Base-by-base conservation (phyloP, 2,113 vertebrate species). In the Macroglossus sobrinus region DNA sequence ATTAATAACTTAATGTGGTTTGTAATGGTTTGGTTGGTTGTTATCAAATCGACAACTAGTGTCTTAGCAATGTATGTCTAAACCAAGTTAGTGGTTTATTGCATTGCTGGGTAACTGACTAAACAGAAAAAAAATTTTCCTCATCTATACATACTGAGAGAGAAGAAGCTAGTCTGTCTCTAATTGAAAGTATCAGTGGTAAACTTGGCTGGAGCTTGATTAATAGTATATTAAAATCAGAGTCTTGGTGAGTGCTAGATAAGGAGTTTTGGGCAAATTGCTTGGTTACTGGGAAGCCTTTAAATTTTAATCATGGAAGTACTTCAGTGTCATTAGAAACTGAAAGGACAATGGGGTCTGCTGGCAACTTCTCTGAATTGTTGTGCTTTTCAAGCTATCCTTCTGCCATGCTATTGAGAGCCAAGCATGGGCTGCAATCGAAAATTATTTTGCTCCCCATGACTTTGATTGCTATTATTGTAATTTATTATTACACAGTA, bases 141-240 rank as follows among this genome's bases (percentile, higher is more conserved):
- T 98, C 95, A 92, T 95, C 43, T 63, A 72, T 98, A 59, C 87
- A 94, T 69, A 92, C 89, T 92, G 97, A 93, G 97, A 97, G 95
- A 97, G 89, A 97, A 96, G 86, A 97, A 98, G 95, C 96, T 97
- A 94, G 97, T 93, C 96, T 94, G 68, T 93, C 93, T 89, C 59
- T 97, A 98, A 98, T 98, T 98, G 97, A 95, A 98, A 98, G 97
- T 97, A 98, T 98, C 98, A 89, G 97, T 98, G 91, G 98, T 98
- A 98, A 98, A 98, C 98, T 98, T 98, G 98, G 98, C 98, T 98
- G 98, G 98, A 98, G 98, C 98, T 98, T 99, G 98, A 99, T 99
- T 99, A 99, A 98, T 98, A 97, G 97, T 98, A 90, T 98, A 98
- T 98, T 99, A 98, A 99, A 99, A 99, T 99, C 98, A 99, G 98